Conservation (phyloP, 2,888 invertebrate species). For the Uropetala carovei region DNA sequence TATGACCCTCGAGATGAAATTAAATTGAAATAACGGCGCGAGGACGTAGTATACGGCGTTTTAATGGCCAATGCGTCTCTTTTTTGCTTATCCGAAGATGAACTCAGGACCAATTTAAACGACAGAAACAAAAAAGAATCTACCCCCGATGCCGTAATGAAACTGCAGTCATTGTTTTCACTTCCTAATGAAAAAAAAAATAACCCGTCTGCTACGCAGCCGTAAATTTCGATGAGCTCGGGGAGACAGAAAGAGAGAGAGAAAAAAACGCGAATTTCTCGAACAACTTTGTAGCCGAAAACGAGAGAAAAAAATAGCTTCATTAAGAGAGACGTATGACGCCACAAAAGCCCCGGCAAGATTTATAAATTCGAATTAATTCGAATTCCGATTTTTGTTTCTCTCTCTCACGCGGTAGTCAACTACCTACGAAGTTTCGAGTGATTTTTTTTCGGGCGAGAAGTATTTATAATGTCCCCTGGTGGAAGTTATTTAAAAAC, state of each 20-base stretch:
- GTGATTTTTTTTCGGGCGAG: constrained; percentile 2
- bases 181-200: background rate
- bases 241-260: no score
- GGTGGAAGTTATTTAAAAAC: constrained; percentile 16
- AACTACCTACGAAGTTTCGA: background rate
- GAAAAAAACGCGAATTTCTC: background rate
- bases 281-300: background rate
- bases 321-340: background rate
- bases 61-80: background rate
- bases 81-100: background rate
- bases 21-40: background rate
- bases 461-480: constrained; percentile 8
- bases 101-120: background rate
- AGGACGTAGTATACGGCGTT: background rate
- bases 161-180: constrained; percentile 1
- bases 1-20: background rate
- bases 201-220: background rate
- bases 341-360: background rate
- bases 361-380: constrained; percentile 11
- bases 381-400: background rate
- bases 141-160: background rate
- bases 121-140: background rate
- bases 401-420: background rate
- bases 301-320: background rate
- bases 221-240: background rate